Evolutionary conservation across 2,888 invertebrate species (phyloP).

Genomic region (Parascotia fuliginaria): DNA sequence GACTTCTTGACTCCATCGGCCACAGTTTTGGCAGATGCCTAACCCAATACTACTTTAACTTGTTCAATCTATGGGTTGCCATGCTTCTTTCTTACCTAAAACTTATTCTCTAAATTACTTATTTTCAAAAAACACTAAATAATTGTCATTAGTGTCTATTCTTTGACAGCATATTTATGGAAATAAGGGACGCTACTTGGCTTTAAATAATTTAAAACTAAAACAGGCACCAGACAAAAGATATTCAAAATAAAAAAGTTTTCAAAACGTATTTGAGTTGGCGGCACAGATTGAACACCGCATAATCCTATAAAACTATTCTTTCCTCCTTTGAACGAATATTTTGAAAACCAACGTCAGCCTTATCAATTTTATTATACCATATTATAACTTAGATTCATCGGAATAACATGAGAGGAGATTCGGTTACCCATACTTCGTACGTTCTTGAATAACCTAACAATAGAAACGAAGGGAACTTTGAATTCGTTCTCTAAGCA

Average conservation of each 20-base stretch:
- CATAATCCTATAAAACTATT: constrained; percentile 12
- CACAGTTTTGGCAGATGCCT: too few relatives aligned
- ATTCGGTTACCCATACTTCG: constrained; percentile 23
- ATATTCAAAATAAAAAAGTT: constrained; percentile 4
- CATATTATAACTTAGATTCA: constrained; percentile 42
- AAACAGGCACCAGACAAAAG: background rate
- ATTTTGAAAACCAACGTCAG: constrained; percentile 26
- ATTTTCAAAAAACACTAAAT: too few relatives aligned
- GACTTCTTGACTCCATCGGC: too few relatives aligned
- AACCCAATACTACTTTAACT: too few relatives aligned
- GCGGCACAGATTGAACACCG: background rate
- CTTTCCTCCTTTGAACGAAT: constrained; percentile 13
- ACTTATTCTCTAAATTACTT: too few relatives aligned
- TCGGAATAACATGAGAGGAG: constrained; percentile 47
- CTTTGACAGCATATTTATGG: too few relatives aligned
- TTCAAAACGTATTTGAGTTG: constrained; percentile 6
- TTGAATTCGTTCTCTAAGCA: constrained; percentile 37
- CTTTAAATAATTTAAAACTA: background rate
- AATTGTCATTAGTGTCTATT: too few relatives aligned
- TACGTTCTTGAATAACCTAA: constrained; percentile 33
- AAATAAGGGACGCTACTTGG: too few relatives aligned
- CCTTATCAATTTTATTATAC: constrained; percentile 35
- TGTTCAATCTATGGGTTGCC: too few relatives aligned
- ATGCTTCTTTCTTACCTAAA: too few relatives aligned
- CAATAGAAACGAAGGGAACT: constrained; percentile 34